phyloP scores from a whole-genome alignment of 2,113 vertebrate genomes.

The Lepisosteus oculatus region DNA sequence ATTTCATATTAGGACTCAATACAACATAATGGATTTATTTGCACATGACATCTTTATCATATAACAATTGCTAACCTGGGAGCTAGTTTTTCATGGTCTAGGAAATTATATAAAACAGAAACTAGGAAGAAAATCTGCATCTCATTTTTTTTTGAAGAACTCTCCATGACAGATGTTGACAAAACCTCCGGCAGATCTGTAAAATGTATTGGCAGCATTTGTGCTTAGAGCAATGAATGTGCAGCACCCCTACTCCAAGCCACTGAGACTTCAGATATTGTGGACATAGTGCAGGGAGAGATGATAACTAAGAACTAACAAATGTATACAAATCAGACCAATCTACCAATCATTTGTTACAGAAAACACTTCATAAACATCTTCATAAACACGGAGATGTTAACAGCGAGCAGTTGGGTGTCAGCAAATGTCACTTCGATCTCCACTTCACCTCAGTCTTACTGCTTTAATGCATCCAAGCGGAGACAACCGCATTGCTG shows the following conservation, averaged over 20 bases:
- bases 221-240: conserved; percentile 35
- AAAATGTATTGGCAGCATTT: conserved; percentile 25
- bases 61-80: no score
- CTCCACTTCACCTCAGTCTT: conserved; percentile 78
- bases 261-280: conserved; percentile 5
- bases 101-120: neutral
- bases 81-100: no score
- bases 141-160: conserved; percentile 34
- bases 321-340: neutral
- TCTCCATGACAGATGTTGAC: conserved; percentile 41
- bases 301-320: no score
- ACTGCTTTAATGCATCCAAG: conserved; percentile 78
- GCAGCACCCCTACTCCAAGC: conserved; percentile 22
- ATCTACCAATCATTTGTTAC: neutral
- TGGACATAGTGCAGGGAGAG: neutral
- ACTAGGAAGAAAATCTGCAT: conserved; percentile 28
- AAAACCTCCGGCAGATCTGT: conserved; percentile 47
- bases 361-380: neutral
- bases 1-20: no score
- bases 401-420: neutral
- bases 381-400: neutral
- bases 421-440: neutral
- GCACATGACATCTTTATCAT: no score
- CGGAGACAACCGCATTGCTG: conserved; percentile 86
- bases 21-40: no score